Evolutionary conservation across 2,888 invertebrate species (phyloP).

Genomic region (Kuschelorhynchus macadamiae): DNA sequence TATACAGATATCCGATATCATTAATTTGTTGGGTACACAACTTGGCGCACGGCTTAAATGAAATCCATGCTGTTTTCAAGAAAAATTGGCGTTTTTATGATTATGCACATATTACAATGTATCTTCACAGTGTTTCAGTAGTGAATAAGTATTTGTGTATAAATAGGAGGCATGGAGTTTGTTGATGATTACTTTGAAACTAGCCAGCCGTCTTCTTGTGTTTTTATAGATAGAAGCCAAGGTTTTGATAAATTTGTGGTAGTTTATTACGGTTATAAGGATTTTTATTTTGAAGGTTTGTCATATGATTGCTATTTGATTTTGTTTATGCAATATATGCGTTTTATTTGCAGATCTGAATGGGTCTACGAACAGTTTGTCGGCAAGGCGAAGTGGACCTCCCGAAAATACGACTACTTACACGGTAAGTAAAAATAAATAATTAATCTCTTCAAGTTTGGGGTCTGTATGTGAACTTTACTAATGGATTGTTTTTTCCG

Average conservation of each 20-base stretch:
- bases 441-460: too few species aligned
- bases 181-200: conserved; percentile 59
- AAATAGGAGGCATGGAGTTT: conserved; percentile 60
- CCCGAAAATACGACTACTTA: conserved; percentile 85
- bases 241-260: conserved; percentile 54
- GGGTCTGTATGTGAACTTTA: too few species aligned
- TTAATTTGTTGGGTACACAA: too few species aligned
- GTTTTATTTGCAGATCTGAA: conserved; percentile 70
- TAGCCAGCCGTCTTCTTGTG: conserved; percentile 49
- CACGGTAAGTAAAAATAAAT: conserved; percentile 80
- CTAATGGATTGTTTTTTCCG: too few species aligned
- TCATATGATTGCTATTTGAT: neutral
- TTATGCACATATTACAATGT: too few species aligned
- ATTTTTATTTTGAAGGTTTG: conserved; percentile 26
- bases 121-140: too few species aligned
- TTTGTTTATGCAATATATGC: conserved; percentile 9
- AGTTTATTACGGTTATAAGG: conserved; percentile 50
- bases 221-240: conserved; percentile 45
- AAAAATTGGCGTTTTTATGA: too few species aligned
- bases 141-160: too few species aligned
- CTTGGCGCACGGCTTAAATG: too few species aligned
- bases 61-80: neutral
- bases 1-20: too few species aligned
- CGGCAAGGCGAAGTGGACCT: conserved; percentile 77
- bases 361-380: conserved; percentile 66